A percentile compares a stretch with the other conserved stretches of the same genome.
Evolutionary conservation across 2,888 invertebrate species (phyloP).

Genomic region (Peribatodes rhomboidaria): DNA sequence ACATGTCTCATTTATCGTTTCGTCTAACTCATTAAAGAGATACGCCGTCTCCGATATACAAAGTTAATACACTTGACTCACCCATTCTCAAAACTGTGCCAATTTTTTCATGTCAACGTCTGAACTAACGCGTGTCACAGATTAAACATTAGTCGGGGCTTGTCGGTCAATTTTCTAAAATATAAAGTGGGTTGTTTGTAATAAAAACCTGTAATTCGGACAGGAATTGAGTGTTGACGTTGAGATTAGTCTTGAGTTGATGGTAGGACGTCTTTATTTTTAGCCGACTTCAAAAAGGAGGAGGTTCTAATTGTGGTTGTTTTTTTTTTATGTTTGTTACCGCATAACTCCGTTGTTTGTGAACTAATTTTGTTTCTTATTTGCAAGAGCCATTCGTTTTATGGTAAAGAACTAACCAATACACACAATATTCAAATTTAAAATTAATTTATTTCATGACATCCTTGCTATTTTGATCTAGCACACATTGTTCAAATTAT

Average conservation of each 20-base stretch:
- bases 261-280: conserved; percentile 11
- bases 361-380: too few relatives aligned
- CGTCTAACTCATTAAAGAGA: conserved; percentile 32
- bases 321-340: too few relatives aligned
- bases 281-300: too few relatives aligned
- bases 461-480: too few relatives aligned
- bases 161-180: conserved; percentile 26
- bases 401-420: too few relatives aligned
- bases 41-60: conserved; percentile 29
- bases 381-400: too few relatives aligned
- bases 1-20: conserved; percentile 31
- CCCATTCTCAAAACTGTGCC: conserved; percentile 32
- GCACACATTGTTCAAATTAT: too few relatives aligned
- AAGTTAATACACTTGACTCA: conserved; percentile 37
- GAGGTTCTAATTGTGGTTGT: too few relatives aligned
- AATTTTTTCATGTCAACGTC: conserved; percentile 34
- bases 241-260: conserved; percentile 13
- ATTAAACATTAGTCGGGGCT: not conserved
- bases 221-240: conserved; percentile 35
- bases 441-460: too few relatives aligned
- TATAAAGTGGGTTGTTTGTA: conserved; percentile 20
- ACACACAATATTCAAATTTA: too few relatives aligned
- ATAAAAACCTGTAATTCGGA: conserved; percentile 34
- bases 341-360: too few relatives aligned
- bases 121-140: conserved; percentile 26